Conservation (phyloP, 2,113 vertebrate genomes). For the Hyperoodon ampullatus region DNA sequence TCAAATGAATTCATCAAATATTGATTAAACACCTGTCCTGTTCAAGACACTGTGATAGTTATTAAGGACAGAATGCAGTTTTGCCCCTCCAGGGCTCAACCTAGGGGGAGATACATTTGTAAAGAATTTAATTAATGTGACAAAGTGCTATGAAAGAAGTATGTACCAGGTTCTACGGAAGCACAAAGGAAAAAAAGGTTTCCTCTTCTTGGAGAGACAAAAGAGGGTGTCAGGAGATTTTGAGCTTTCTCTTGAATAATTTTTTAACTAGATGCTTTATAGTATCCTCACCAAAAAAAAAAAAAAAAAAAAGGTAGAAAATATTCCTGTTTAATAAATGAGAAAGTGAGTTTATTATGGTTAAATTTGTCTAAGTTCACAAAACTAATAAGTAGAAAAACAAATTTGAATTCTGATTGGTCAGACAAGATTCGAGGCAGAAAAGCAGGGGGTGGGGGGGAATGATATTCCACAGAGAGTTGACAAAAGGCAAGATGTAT, state of each 20-base stretch:
- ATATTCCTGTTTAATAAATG: not conserved
- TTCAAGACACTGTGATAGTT: slow-evolving; percentile 48
- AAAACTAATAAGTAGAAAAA: slow-evolving; percentile 3
- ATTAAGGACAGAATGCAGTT: slow-evolving; percentile 42
- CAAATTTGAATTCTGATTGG: not conserved
- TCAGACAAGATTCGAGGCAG: not conserved
- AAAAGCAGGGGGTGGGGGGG: not conserved
- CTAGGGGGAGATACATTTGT: slow-evolving; percentile 14
- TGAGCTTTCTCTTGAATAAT: not conserved
- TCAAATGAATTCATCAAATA: slow-evolving; percentile 73
- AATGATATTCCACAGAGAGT: not conserved
- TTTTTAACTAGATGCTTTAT: not conserved
- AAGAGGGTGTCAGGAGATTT: not conserved
- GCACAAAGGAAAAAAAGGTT: not conserved
- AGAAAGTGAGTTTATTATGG: not conserved
- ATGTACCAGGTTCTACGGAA: not conserved
- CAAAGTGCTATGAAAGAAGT: slow-evolving; percentile 54
- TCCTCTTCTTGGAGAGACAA: slow-evolving; percentile 1
- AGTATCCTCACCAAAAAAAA: not conserved
- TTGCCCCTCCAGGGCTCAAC: slow-evolving; percentile 8
- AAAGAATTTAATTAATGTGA: slow-evolving; percentile 53
- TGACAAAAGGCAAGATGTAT: not conserved
- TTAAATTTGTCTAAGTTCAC: not conserved
- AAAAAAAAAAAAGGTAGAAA: not conserved
- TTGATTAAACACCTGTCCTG: slow-evolving; percentile 73